Evolutionary conservation across 2,113 vertebrate species (phyloP).

Genomic region (Sebastes fasciatus): DNA sequence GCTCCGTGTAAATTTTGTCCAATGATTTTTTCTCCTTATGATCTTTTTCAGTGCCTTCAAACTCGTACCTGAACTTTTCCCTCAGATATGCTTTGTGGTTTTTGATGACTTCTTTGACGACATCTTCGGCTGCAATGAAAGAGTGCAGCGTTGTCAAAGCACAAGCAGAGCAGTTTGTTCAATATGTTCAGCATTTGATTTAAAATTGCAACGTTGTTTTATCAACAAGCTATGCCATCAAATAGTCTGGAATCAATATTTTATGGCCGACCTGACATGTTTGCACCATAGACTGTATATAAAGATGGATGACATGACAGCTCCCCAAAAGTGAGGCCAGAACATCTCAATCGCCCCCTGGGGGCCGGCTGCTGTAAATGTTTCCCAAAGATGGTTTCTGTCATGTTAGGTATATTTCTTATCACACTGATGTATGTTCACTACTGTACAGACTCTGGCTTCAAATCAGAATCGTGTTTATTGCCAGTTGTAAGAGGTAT

Average conservation of each 20-base stretch:
- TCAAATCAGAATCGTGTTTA: too few species aligned
- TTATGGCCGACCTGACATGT: background rate
- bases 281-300: background rate
- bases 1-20: slow-evolving; percentile 53
- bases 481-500: too few species aligned
- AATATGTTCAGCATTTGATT: too few species aligned
- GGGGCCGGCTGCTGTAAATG: too few species aligned
- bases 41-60: slow-evolving; percentile 9
- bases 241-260: background rate
- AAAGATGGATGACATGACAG: too few species aligned
- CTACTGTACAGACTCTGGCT: too few species aligned
- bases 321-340: too few species aligned
- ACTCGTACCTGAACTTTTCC: slow-evolving; percentile 3
- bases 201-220: background rate
- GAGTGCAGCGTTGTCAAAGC: background rate
- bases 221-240: background rate
- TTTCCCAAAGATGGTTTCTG: too few species aligned
- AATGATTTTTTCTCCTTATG: background rate
- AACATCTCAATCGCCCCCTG: too few species aligned
- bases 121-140: slow-evolving; percentile 23
- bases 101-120: background rate
- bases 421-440: too few species aligned
- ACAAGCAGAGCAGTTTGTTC: background rate
- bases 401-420: too few species aligned
- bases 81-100: slow-evolving; percentile 28